A percentile compares a stretch with the other conserved stretches of the same genome.
Conservation (phyloP, 2,888 invertebrate species). For the Eilema depressum region DNA sequence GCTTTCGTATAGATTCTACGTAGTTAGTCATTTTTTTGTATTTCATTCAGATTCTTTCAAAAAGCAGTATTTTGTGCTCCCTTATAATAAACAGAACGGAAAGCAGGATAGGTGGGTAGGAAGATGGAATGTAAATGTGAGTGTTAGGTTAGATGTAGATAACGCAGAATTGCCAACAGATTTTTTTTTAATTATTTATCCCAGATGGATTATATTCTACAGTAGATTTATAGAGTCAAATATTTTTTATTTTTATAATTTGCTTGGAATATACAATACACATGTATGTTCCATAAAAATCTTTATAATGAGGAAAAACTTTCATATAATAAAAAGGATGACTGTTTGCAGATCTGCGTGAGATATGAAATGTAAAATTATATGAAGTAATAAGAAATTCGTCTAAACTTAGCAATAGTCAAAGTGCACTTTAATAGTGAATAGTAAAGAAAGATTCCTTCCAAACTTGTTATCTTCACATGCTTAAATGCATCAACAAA, state of each 20-base stretch:
- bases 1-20: not conserved
- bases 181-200: no score
- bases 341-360: not conserved
- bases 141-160: not conserved
- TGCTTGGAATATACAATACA: no score
- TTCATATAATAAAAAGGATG: not conserved
- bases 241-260: no score
- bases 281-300: no score
- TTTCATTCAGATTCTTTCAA: conserved; percentile 5
- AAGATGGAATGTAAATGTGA: not conserved
- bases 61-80: conserved; percentile 12
- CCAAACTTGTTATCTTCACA: no score
- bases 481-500: no score
- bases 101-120: conserved; percentile 19
- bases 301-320: no score
- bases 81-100: conserved; percentile 38
- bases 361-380: not conserved
- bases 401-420: not conserved
- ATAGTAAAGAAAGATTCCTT: no score
- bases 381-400: not conserved
- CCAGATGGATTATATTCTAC: no score
- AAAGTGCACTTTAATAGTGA: no score
- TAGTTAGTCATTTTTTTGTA: not conserved
- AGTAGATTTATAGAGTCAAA: no score
- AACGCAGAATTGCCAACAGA: not conserved